A percentile compares a stretch with the other conserved stretches of the same genome.
These are phyloP conservation scores for Sphaeridia pumilis DNA, from an alignment of 2,888 invertebrate species.

Conservation along the genomic window DNA sequence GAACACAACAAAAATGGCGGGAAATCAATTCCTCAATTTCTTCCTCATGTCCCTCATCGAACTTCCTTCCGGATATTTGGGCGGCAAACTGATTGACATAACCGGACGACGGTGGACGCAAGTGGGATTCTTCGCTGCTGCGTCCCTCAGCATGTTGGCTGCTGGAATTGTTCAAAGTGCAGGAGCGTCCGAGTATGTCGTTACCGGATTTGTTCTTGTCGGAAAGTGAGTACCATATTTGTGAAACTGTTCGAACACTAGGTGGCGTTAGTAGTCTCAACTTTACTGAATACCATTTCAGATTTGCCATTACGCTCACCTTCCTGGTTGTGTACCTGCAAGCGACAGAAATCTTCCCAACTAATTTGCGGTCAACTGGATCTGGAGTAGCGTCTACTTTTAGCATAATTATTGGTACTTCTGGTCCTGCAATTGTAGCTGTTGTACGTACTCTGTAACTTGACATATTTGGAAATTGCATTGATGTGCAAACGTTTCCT, in stretches of 20 bases:
- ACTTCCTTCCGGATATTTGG: conserved; percentile 51
- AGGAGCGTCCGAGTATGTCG: background rate
- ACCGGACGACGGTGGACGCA: conserved; percentile 47
- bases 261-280: no score
- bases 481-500: background rate
- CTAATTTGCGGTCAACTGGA: conserved; percentile 53
- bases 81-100: conserved; percentile 45
- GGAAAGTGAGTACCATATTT: conserved; percentile 15
- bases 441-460: conserved; percentile 40
- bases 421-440: conserved; percentile 51
- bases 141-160: conserved; percentile 19
- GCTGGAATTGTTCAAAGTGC: conserved; percentile 16
- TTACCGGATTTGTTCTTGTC: conserved; percentile 8
- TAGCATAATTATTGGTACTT: conserved; percentile 47
- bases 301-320: conserved; percentile 42
- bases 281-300: conserved; percentile 1
- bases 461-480: background rate
- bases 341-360: conserved; percentile 55
- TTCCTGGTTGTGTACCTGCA: conserved; percentile 51
- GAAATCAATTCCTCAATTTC: conserved; percentile 55
- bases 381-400: conserved; percentile 49
- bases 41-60: conserved; percentile 52
- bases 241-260: background rate
- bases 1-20: conserved; percentile 41
- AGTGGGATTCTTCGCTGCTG: conserved; percentile 41